These are phyloP conservation scores for Aradophagus sp. DNA, from an alignment of 1,140 invertebrate species.

Conservation along the genomic window DNA sequence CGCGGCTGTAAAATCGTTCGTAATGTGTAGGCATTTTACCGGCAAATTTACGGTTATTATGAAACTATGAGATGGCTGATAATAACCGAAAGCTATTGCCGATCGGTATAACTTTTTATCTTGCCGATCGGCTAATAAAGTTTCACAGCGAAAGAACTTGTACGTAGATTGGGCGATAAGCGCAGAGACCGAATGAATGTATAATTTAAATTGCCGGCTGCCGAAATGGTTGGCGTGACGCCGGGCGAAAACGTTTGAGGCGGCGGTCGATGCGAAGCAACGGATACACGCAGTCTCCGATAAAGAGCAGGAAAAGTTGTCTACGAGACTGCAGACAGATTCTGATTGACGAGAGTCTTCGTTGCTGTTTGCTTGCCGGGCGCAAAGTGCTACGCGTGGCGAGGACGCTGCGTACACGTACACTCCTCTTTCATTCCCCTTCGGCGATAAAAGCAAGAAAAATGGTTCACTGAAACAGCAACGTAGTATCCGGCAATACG, in stretches of 20 bases:
- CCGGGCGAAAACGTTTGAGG: conserved; percentile 30
- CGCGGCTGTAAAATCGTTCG: no score
- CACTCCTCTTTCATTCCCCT: conserved; percentile 21
- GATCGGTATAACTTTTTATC: no score
- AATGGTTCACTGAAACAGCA: conserved; percentile 43
- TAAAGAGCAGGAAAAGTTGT: conserved; percentile 49
- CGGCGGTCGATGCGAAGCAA: conserved; percentile 32
- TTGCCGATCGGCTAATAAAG: no score
- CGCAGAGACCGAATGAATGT: no score
- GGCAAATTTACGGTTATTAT: no score
- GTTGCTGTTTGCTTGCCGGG: conserved; percentile 43
- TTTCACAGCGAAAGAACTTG: no score
- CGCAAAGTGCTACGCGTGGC: conserved; percentile 43
- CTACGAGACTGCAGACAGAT: conserved; percentile 44
- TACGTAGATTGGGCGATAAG: no score
- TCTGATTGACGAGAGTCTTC: conserved; percentile 42
- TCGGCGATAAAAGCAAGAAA: conserved; percentile 37
- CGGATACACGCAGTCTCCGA: conserved; percentile 29
- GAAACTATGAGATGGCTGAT: no score
- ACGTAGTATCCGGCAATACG: conserved; percentile 36
- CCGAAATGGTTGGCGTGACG: no score
- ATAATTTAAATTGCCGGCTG: no score
- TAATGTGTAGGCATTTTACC: no score
- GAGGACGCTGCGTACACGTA: conserved; percentile 43
- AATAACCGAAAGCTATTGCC: no score